Evolutionary conservation across 2,113 vertebrate genomes (phyloP).

Genomic region (Monarcha castaneiventris): DNA sequence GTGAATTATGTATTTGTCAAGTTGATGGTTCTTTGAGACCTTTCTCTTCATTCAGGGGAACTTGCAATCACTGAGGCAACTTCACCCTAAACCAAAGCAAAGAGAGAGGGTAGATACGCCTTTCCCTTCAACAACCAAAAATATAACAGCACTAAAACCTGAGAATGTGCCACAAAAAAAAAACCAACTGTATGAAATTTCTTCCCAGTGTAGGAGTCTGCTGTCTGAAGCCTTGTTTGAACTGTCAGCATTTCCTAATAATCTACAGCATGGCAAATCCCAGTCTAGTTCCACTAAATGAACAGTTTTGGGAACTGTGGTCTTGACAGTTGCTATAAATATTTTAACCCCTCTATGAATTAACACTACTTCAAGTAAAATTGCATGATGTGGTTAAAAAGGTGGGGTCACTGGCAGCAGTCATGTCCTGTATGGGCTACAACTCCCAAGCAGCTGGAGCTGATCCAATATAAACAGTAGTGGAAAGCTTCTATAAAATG

Average conservation of each 20-base stretch:
- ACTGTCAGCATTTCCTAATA: neutral
- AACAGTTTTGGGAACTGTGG: neutral
- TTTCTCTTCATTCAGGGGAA: neutral
- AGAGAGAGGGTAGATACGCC: neutral
- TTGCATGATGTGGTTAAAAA: neutral
- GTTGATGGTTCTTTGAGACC: neutral
- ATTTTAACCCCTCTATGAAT: neutral
- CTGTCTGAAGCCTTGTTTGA: neutral
- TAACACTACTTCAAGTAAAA: neutral
- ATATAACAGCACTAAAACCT: neutral
- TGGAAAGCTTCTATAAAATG: neutral
- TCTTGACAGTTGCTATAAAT: neutral
- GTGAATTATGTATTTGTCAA: neutral
- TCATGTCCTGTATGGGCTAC: neutral
- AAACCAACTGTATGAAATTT: neutral
- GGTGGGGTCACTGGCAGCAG: neutral
- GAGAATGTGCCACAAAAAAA: too few relatives aligned
- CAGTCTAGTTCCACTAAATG: neutral
- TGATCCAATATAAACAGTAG: neutral
- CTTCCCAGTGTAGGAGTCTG: neutral
- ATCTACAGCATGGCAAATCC: neutral
- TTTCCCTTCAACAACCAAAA: neutral
- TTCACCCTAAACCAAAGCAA: neutral
- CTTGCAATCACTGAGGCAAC: neutral
- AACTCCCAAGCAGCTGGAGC: neutral